A percentile compares a stretch with the other conserved stretches of the same genome.
phyloP scores from a whole-genome alignment of 2,888 invertebrate genomes.

The Neoascia interrupta region DNA sequence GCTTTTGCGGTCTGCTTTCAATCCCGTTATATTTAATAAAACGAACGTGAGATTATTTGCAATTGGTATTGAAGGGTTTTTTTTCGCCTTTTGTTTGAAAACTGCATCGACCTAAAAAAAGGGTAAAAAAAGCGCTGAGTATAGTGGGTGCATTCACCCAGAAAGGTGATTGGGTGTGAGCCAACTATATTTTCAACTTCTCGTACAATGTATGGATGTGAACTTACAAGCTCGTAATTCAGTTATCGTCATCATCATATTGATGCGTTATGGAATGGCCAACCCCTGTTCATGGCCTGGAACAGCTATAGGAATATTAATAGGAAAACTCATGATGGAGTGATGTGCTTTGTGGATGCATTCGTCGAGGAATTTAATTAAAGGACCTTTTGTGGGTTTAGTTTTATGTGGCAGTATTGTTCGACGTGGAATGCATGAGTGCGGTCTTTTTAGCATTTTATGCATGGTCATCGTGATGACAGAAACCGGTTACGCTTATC shows the following conservation, averaged over 20 bases:
- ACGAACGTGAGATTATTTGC: conserved; percentile 50
- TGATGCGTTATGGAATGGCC: conserved; percentile 2
- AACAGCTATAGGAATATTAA: conserved; percentile 13
- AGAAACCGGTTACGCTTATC: too few species aligned
- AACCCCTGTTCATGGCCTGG: too few species aligned
- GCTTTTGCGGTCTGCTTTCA: conserved; percentile 18
- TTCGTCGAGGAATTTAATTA: conserved; percentile 38
- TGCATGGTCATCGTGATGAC: too few species aligned
- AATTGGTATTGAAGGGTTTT: conserved; percentile 36
- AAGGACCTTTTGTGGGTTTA: conserved; percentile 16
- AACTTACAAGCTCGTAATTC: conserved; percentile 20
- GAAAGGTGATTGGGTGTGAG: background rate
- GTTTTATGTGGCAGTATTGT: conserved; percentile 17
- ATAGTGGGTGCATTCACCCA: background rate
- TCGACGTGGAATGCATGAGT: conserved; percentile 9
- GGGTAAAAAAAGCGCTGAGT: background rate
- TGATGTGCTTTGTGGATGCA: conserved; percentile 23
- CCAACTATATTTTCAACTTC: too few species aligned
- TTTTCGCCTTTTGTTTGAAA: background rate
- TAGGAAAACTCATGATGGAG: conserved; percentile 20
- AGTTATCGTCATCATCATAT: conserved; percentile 17
- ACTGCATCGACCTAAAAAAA: conserved; percentile 4
- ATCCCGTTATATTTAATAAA: conserved; percentile 50
- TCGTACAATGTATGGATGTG: background rate
- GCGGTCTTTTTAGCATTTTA: conserved; percentile 4